Percentiles rank a stretch among this genome's conserved stretches.
Evolutionary conservation across 2,797 vertebrate species (phyloP).

Genomic region (Orestias chungarensis): DNA sequence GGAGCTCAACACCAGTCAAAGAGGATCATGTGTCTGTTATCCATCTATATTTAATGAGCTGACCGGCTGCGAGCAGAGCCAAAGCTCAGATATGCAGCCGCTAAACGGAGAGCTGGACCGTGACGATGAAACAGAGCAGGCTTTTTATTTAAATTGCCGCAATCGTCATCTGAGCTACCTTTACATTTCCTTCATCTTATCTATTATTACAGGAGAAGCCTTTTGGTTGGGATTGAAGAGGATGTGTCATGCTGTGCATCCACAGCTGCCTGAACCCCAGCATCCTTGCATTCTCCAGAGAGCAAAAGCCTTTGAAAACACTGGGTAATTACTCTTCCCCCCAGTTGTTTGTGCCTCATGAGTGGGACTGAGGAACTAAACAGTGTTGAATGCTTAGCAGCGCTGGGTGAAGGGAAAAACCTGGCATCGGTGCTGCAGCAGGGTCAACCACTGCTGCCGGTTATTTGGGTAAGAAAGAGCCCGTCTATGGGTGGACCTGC

Average conservation of each 20-base stretch:
- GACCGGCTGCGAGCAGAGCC: slow-evolving; percentile 18
- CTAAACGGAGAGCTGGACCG: background rate
- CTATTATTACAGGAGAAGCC: slow-evolving; percentile 17
- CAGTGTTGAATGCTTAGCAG: slow-evolving; percentile 26
- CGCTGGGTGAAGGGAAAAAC: background rate
- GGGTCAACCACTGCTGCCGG: slow-evolving; percentile 43
- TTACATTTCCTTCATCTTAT: slow-evolving; percentile 39
- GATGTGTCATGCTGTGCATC: slow-evolving; percentile 12
- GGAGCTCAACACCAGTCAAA: slow-evolving; percentile 17
- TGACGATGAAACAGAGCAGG: background rate
- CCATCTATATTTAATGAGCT: slow-evolving; percentile 62
- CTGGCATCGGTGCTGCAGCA: slow-evolving; percentile 16
- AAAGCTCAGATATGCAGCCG: background rate
- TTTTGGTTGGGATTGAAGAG: slow-evolving; percentile 17
- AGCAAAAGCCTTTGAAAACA: slow-evolving; percentile 44
- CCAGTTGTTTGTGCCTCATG: slow-evolving; percentile 56
- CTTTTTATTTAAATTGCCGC: slow-evolving; percentile 20
- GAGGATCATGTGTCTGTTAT: slow-evolving; percentile 38
- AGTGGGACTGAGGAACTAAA: slow-evolving; percentile 74
- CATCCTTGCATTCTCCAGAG: slow-evolving; percentile 14
- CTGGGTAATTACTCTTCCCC: slow-evolving; percentile 46
- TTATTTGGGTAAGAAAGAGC: slow-evolving; percentile 52
- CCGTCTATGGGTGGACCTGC: slow-evolving; percentile 3
- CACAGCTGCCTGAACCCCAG: slow-evolving; percentile 36
- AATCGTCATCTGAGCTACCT: background rate